These are phyloP conservation scores for Phenganax subtilis DNA, from an alignment of 92 coral and sea anemone species.

Conservation along the genomic window DNA sequence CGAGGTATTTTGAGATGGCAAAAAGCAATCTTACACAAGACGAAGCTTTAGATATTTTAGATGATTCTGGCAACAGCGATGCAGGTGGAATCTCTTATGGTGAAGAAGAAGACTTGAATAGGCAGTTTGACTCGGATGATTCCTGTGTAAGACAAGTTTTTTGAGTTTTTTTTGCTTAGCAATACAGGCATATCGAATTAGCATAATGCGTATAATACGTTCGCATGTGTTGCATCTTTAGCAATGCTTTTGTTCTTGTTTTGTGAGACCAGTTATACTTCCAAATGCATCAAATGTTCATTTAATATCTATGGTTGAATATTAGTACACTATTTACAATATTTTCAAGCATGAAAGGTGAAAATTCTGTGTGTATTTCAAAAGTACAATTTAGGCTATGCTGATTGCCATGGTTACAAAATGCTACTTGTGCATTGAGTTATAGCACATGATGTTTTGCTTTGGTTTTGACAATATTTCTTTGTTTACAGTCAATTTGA, in stretches of 20 bases:
- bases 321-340: background rate
- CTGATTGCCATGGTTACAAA: background rate
- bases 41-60: background rate
- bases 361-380: background rate
- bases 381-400: background rate
- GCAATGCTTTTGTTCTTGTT: background rate
- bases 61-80: background rate
- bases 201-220: background rate
- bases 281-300: background rate
- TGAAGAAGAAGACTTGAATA: conserved; percentile 6
- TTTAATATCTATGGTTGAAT: background rate
- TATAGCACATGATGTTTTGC: background rate
- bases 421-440: background rate
- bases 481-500: background rate
- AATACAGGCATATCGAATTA: background rate
- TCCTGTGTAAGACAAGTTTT: background rate
- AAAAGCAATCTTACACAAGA: background rate
- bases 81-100: background rate
- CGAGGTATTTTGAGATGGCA: background rate
- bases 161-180: background rate
- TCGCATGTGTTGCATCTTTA: no score
- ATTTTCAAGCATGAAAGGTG: background rate
- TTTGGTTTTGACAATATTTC: background rate
- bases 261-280: background rate
- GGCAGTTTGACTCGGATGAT: background rate